These are phyloP conservation scores for Dyspetes luteomarginatus DNA, from an alignment of 2,888 invertebrate genomes.

Conservation along the genomic window DNA sequence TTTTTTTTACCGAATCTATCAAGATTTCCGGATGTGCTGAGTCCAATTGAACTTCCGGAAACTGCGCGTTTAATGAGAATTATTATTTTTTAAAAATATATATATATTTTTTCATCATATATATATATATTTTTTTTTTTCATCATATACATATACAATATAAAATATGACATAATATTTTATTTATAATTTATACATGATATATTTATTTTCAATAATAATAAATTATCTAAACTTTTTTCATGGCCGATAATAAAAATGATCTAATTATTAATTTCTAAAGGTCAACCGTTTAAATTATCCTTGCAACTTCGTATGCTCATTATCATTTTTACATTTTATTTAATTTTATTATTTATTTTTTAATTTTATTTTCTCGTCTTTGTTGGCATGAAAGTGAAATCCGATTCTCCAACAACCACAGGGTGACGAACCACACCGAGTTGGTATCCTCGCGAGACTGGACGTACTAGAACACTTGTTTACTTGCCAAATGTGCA, in stretches of 20 bases:
- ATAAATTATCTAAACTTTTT: no score
- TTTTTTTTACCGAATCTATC: constrained; percentile 38
- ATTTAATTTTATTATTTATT: constrained; percentile 8
- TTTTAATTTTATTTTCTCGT: background rate
- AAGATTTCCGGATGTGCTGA: background rate
- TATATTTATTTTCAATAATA: no score
- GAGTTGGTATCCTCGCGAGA: constrained; percentile 49
- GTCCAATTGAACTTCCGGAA: constrained; percentile 44
- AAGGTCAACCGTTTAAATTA: background rate
- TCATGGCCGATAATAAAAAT: no score
- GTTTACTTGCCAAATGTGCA: constrained; percentile 54
- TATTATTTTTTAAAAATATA: background rate
- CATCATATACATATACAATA: no score
- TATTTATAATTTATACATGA: no score
- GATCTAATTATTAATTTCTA: background rate
- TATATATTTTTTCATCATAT: no score
- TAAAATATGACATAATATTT: no score
- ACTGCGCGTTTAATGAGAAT: constrained; percentile 23
- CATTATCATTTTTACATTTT: background rate
- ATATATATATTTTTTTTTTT: no score
- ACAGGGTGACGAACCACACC: constrained; percentile 62
- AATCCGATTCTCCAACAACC: constrained; percentile 48
- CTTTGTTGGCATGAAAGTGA: constrained; percentile 42
- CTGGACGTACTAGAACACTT: constrained; percentile 47
- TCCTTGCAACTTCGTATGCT: background rate